Base-by-base conservation (phyloP, 2,113 vertebrate species). In the Argyrosomus japonicus region DNA sequence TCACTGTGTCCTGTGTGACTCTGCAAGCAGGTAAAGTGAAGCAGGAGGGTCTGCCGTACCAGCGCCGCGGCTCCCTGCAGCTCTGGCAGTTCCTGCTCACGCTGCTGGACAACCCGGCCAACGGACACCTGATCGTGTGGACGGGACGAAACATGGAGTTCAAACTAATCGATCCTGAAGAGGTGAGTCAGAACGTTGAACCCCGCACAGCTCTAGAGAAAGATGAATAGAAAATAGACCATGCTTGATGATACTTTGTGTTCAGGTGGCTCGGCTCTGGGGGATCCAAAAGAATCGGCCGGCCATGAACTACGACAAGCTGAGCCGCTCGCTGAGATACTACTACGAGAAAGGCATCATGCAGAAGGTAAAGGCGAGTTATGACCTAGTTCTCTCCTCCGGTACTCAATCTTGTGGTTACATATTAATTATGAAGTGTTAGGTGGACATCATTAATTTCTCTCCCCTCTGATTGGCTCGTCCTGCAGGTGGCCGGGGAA, bases 301-400 rank as follows among this genome's bases (percentile, higher is more conserved):
- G 0, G 97, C 97, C 69, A 99, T 99, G 98, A 99, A 99, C 94
- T 99, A 99, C 0, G 98, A 99, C 95, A 99, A 99, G 88, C 96
- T 99, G 86, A 98, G 97, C 89, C 97, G 98, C 45, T 98, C 97
- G 0, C 95, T 99, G 79, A 96, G 98, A 81, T 99, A 99, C 89
- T 99, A 99, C 93, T 99, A 99, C 0, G 97, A 99, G 88, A 99
- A 99, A 90, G 98, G 98, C 94, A 99, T 99, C 93, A 99, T 99
- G 98, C 98, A 99, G 95, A 99, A 99, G 97, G 98, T 93, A 83
- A 94, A 92, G 89, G 64, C 79, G n/a, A 63, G 56, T 63, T 25
- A 17, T 6, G 2, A 48, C 43, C 76, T 32, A 6, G 1, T 43
- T 4, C 27, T n/a, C 45, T 48, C 40, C 43, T 74, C 25, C 43